Percentiles rank a stretch among this genome's conserved stretches.
These are phyloP conservation scores for Thunnus maccoyii DNA, from an alignment of 2,113 vertebrate species.

Conservation along the genomic window DNA sequence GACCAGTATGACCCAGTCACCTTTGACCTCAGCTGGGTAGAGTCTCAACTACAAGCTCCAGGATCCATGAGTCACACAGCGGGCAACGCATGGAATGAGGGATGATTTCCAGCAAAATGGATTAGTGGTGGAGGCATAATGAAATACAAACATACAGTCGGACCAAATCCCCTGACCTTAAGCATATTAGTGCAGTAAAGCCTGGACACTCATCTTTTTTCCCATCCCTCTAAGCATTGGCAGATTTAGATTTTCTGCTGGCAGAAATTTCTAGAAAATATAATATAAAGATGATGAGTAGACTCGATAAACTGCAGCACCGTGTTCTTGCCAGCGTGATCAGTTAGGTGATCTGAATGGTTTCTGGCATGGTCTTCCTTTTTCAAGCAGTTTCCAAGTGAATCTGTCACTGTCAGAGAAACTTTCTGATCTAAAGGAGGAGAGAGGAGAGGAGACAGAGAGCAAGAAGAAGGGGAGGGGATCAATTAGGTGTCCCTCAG, in stretches of 20 bases:
- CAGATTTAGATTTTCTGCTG: conserved; percentile 25
- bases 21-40: conserved; percentile 58
- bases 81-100: conserved; percentile 8
- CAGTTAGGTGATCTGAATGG: conserved; percentile 6
- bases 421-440: conserved; percentile 60
- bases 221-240: conserved; percentile 24
- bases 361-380: neutral
- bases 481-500: conserved; percentile 65
- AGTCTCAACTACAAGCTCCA: conserved; percentile 42
- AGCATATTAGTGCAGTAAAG: conserved; percentile 53
- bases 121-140: conserved; percentile 61
- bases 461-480: conserved; percentile 35
- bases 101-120: conserved; percentile 57
- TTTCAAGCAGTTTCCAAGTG: conserved; percentile 10
- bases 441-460: conserved; percentile 30
- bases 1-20: conserved; percentile 67
- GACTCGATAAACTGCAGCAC: neutral
- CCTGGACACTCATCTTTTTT: conserved; percentile 32
- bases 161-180: conserved; percentile 58
- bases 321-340: neutral
- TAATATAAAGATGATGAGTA: neutral
- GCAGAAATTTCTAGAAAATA: conserved; percentile 19
- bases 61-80: conserved; percentile 47
- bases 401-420: conserved; percentile 31
- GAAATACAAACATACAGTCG: conserved; percentile 60